These are phyloP conservation scores for Erynnis tages DNA, from an alignment of 2,888 invertebrate species.

Conservation along the genomic window DNA sequence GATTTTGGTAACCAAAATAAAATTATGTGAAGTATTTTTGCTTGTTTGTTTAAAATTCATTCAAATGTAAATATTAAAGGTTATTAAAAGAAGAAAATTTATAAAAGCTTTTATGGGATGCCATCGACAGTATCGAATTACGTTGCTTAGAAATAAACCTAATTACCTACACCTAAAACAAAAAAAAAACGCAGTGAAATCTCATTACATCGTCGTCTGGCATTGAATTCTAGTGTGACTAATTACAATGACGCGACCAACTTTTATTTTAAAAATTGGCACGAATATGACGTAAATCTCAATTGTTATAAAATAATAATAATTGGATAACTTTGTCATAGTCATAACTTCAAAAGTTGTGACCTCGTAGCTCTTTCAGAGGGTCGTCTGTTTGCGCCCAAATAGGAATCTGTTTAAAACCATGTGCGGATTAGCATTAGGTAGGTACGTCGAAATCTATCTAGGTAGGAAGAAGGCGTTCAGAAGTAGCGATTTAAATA, in stretches of 20 bases:
- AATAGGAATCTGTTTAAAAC: constrained; percentile 2
- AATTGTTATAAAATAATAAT: constrained; percentile 6
- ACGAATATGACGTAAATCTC: constrained; percentile 2
- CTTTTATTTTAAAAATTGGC: constrained; percentile 1
- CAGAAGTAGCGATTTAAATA: constrained; percentile 68
- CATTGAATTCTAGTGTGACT: constrained; percentile 19
- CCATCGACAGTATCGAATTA: no score
- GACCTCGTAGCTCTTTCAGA: background rate
- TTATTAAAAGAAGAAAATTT: no score
- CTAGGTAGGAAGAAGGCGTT: constrained; percentile 43
- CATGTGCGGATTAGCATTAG: background rate
- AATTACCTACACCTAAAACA: constrained; percentile 1
- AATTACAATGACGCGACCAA: constrained; percentile 8
- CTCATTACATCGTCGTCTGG: constrained; percentile 9
- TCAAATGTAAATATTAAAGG: no score
- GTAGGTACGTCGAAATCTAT: constrained; percentile 4
- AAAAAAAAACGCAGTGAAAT: constrained; percentile 13
- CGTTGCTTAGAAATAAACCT: background rate
- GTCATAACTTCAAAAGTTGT: background rate
- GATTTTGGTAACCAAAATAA: no score
- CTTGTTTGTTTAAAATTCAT: no score
- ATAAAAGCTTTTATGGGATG: no score
- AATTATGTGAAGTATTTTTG: no score
- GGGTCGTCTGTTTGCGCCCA: background rate
- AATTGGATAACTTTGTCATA: no score